Evolutionary conservation across 2,888 invertebrate genomes (phyloP), one percentile per base, ranked within the genome.

Genomic region (Liodrosophila aerea): DNA sequence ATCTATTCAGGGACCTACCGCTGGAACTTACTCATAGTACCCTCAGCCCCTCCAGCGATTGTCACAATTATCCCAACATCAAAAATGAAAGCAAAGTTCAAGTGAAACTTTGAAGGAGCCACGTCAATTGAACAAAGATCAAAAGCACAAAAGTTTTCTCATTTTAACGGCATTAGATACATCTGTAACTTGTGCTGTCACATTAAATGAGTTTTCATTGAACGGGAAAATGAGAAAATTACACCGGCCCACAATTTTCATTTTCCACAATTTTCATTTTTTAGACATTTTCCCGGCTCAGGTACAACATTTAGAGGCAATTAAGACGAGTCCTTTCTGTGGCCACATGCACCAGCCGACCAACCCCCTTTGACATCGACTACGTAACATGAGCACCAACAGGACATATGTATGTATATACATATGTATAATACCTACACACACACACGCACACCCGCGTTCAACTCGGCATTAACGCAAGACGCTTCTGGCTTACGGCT

Each of bases 161-260:
- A 85, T 85, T 78, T 85, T 49, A 46, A 12, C 9, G 37, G 39
- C 37, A 49, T 53, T 58, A 46, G 12, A 34, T 44, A 22, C 11
- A 45, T 54, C 56, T 46, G 31, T 31, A 34, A 16, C 27, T 43
- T 60, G 56, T n/a, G n/a, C n/a, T n/a, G n/a, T n/a, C n/a, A n/a
- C 52, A 50, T 40, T 57, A 57, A 78, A 61, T 69, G 67, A 83
- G 67, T 69, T 85, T 78, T 83, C 81, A 81, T 69, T 81, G 86
- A 81, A 76, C 81, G 84, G 76, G 81, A 81, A 81, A 81, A 81
- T 81, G 74, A 81, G 81, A 74, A 85, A 83, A 80, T 86, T 74
- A 72, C 51, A 54, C 50, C 56, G 12, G 29, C 51, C 37, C 41
- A 37, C 31, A 57, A 43, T 64, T 63, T 49, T 46, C 43, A 40